phyloP scores from a whole-genome alignment of 2,797 vertebrate genomes.

The Staurois parvus region DNA sequence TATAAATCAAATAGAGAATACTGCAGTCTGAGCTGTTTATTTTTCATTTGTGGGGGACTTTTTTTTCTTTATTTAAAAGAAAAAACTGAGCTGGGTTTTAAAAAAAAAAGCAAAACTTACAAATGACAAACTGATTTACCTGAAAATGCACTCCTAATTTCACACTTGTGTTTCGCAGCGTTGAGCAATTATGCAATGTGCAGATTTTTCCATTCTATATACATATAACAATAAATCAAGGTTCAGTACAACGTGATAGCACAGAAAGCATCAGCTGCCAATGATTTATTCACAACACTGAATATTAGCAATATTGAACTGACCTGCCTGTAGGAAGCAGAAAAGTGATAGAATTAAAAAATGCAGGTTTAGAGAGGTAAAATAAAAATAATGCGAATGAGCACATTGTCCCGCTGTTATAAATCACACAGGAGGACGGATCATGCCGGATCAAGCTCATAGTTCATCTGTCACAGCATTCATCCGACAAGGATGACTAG shows the following conservation, averaged over 20 bases:
- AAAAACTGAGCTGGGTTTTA: no score
- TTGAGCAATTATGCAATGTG: constrained; percentile 58
- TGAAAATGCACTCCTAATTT: constrained; percentile 66
- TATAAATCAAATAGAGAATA: no score
- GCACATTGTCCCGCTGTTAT: background rate
- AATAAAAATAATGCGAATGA: constrained; percentile 12
- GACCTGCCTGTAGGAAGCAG: background rate
- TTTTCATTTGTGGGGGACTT: no score
- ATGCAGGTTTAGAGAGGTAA: background rate
- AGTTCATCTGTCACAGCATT: constrained; percentile 16
- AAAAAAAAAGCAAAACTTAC: no score
- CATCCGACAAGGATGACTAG: constrained; percentile 7
- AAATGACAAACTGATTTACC: constrained; percentile 65
- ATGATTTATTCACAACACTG: constrained; percentile 5
- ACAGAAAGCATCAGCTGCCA: background rate
- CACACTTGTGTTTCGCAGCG: constrained; percentile 48
- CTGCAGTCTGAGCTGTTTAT: no score
- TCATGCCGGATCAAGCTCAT: background rate
- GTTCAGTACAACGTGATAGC: background rate
- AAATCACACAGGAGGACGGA: constrained; percentile 20
- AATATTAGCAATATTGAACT: background rate
- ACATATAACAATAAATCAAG: background rate
- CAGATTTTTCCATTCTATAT: constrained; percentile 70
- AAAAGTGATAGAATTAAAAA: constrained; percentile 18
- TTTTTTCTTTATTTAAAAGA: no score